Conservation (phyloP, 1,140 invertebrate genomes). For the Hylyphantes graminicola region DNA sequence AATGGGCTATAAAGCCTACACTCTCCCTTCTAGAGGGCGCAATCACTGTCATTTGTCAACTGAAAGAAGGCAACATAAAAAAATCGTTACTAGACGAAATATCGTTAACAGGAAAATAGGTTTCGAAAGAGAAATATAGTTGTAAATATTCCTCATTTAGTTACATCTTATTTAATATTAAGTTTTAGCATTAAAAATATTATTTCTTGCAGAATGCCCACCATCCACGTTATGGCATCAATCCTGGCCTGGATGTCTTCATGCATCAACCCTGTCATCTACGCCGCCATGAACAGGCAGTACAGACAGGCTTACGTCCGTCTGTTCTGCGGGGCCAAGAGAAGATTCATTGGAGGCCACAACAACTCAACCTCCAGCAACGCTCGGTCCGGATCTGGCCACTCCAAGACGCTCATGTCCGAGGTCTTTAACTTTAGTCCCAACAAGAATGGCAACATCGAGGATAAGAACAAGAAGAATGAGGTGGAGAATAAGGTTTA, state of each 20-base stretch:
- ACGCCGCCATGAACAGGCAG: constrained; percentile 88
- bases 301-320: constrained; percentile 82
- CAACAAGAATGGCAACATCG: constrained; percentile 11
- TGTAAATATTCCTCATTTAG: not conserved
- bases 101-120: not conserved
- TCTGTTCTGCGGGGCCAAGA: constrained; percentile 46
- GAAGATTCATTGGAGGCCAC: not conserved
- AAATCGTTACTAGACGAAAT: not conserved
- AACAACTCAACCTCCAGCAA: constrained; percentile 16
- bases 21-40: too few species aligned
- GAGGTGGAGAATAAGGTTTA: constrained; percentile 30
- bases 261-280: constrained; percentile 74
- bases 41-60: too few species aligned
- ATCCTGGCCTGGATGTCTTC: constrained; percentile 73
- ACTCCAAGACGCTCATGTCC: constrained; percentile 54
- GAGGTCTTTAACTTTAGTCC: constrained; percentile 52
- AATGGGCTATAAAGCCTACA: too few species aligned
- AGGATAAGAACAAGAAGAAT: constrained; percentile 24
- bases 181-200: not conserved
- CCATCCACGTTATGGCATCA: constrained; percentile 74
- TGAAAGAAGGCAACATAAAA: not conserved
- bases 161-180: not conserved
- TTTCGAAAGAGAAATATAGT: not conserved
- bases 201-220: constrained; percentile 73
- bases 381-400: constrained; percentile 19